These are phyloP conservation scores for western clawed frog (Xenopus tropicalis) DNA, from an alignment of 2,113 vertebrate genomes.

Conservation along the genomic window UCB_Xtro_10.0 CM004447.2:145700501-145701000, in stretches of 20 bases:
- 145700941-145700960: slow-evolving; percentile 28
- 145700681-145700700: too few relatives aligned
- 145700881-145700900: slow-evolving; percentile 54
- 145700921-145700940: slow-evolving; percentile 54
- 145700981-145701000: slow-evolving; percentile 24
- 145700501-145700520: too few relatives aligned
- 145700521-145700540: too few relatives aligned
- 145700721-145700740: too few relatives aligned
- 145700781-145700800: slow-evolving; percentile 97
- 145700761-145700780: slow-evolving; percentile 95
- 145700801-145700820: slow-evolving; percentile 91
- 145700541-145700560: too few relatives aligned
- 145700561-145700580: too few relatives aligned
- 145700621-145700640: too few relatives aligned
- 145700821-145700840: slow-evolving; percentile 95
- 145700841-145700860: slow-evolving; percentile 97
- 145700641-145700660: too few relatives aligned
- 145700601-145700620: too few relatives aligned
- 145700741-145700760: slow-evolving; percentile 79
- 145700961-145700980: slow-evolving; percentile 20
- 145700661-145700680: too few relatives aligned
- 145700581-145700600: too few relatives aligned
- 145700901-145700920: slow-evolving; percentile 38
- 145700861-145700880: slow-evolving; percentile 95
- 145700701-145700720: too few relatives aligned